Evolutionary conservation across 1,140 invertebrate genomes (phyloP).

Genomic region (Teleogryllus occipitalis): DNA sequence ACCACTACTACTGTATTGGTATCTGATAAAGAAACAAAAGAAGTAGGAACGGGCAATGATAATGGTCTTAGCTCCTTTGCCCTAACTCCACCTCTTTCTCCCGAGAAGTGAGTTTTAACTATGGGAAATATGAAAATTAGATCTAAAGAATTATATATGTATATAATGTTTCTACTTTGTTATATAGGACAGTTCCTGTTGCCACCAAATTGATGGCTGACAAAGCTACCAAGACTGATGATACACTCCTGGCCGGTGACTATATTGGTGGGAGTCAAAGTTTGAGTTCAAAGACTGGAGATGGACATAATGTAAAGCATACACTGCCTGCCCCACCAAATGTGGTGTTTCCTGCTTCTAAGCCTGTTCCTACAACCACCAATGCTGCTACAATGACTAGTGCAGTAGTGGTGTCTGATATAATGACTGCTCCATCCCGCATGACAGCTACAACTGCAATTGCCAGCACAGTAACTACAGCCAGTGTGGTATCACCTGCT

Average conservation of each 20-base stretch:
- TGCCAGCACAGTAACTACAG: conserved; percentile 7
- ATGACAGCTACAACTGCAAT: conserved; percentile 11
- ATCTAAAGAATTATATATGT: not conserved
- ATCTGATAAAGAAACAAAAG: conserved; percentile 18
- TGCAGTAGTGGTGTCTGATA: conserved; percentile 24
- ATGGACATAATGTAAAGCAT: conserved; percentile 16
- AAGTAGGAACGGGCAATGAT: conserved; percentile 14
- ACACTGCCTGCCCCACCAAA: conserved; percentile 16
- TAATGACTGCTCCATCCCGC: conserved; percentile 15
- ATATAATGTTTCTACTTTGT: not conserved
- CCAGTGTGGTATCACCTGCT: conserved; percentile 10
- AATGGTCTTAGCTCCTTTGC: conserved; percentile 37
- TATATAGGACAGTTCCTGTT: conserved; percentile 33
- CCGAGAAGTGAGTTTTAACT: conserved; percentile 47
- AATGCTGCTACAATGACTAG: conserved; percentile 39
- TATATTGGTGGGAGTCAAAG: conserved; percentile 10
- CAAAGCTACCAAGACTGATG: conserved; percentile 45
- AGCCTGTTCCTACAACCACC: conserved; percentile 33
- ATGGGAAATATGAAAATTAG: conserved; percentile 27
- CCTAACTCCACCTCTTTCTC: conserved; percentile 49
- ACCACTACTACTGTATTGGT: not conserved
- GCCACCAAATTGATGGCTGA: conserved; percentile 39
- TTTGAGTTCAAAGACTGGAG: conserved; percentile 6
- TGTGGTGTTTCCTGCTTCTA: not conserved
- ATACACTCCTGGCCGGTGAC: conserved; percentile 33